Evolutionary conservation across 2,113 vertebrate species (phyloP), one percentile per base, ranked within the genome.

Genomic region (Sardina pilchardus): DNA sequence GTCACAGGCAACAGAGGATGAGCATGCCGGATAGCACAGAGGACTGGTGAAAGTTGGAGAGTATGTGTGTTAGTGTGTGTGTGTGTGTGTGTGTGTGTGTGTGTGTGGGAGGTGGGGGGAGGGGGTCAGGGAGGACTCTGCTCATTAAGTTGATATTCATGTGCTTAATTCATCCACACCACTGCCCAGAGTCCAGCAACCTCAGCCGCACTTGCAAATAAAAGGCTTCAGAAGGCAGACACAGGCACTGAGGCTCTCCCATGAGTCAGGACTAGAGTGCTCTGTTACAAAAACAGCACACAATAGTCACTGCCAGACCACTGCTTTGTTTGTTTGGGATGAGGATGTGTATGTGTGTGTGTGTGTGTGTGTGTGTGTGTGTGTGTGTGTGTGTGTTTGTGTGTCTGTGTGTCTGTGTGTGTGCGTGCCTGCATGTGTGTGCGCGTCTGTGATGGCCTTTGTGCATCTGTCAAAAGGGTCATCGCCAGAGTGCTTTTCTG

Each of bases 61-160:
- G 63, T 26, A 14, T 30, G 26, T 10, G 63, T 71, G 63, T 63
- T 24, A 6, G 59, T 84, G n/a, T 16, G 3, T 43, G 45, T 83
- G n/a, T 10, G n/a, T 4, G 59, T n/a, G n/a, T 63, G 59, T 63
- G 24, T 26, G 24, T 84, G n/a, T 16, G 2, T 43, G 45, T 83
- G n/a, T 10, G 30, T 78, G 56, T 84, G 36, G 36, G 1, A 82
- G 21, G 34, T 44, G 78, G 83, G 59, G 85, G 83, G 44, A 84
- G 24, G 47, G 45, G 7, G 56, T 10, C n/a, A 63, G 30, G n/a
- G 12, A 30, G 12, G 34, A 71, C 63, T 63, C 39, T 85, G 80
- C 80, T 82, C 80, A 85, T 85, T 85, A 75, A n/a, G 47, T 19
- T 86, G 85, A 83, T n/a, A 43, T 83, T 42, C 42, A 34, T 39